These are phyloP conservation scores for Bicyclus anynana DNA, from an alignment of 1,140 invertebrate genomes.

Conservation along the genomic window DNA sequence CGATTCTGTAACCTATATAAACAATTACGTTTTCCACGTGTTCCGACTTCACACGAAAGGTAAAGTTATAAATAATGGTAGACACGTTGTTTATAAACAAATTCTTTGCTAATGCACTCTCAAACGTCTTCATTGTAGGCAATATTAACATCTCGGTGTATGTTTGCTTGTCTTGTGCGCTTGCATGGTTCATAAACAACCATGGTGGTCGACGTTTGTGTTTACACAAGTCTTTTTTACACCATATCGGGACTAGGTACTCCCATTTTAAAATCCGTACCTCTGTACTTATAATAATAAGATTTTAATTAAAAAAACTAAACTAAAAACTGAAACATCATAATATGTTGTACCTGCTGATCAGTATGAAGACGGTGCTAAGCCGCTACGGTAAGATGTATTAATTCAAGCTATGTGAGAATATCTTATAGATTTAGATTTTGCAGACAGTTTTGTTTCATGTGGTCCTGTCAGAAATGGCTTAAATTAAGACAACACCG, in stretches of 20 bases:
- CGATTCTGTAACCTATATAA: background rate
- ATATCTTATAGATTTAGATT: no score
- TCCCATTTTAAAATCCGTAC: background rate
- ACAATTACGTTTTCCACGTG: background rate
- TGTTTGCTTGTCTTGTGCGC: constrained; percentile 13
- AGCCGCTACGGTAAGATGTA: no score
- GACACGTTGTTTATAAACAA: constrained; percentile 17
- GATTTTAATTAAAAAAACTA: no score
- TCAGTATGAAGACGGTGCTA: no score
- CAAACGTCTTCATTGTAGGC: constrained; percentile 19
- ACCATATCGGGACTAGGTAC: background rate
- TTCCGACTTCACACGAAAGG: background rate
- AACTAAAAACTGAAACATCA: no score
- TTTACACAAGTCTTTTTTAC: constrained; percentile 9
- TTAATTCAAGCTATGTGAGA: no score
- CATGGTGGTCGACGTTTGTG: constrained; percentile 13
- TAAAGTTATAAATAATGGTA: constrained; percentile 5
- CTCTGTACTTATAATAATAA: no score
- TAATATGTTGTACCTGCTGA: no score
- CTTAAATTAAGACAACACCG: no score
- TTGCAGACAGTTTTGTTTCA: no score
- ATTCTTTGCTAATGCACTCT: constrained; percentile 22
- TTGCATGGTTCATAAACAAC: constrained; percentile 6
- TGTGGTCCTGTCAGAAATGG: no score
- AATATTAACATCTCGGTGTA: constrained; percentile 14